These are phyloP conservation scores for Zaprionus davidi DNA, from an alignment of 1,140 invertebrate genomes.

Conservation along the genomic window DNA sequence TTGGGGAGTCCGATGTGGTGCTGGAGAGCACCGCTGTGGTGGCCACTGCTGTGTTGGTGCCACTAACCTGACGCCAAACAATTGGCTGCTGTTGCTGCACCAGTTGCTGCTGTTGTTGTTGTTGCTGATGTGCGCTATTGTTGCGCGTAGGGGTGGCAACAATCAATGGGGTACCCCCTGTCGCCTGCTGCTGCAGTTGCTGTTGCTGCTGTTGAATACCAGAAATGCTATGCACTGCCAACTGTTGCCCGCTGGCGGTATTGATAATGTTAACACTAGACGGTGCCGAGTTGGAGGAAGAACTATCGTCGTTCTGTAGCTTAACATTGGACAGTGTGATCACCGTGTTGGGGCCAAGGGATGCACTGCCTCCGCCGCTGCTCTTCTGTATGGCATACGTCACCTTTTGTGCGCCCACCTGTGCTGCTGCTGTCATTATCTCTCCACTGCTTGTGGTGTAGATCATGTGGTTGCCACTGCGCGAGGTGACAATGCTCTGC, in stretches of 20 bases:
- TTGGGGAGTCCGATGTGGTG: slow-evolving; percentile 57
- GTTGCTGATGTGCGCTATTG: slow-evolving; percentile 64
- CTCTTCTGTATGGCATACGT: slow-evolving; percentile 74
- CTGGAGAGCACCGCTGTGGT: slow-evolving; percentile 69
- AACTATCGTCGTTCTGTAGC: slow-evolving; percentile 65
- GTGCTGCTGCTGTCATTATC: slow-evolving; percentile 54
- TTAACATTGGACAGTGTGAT: slow-evolving; percentile 79
- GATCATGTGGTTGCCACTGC: slow-evolving; percentile 78
- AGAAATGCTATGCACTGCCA: slow-evolving; percentile 78
- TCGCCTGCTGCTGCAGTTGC: slow-evolving; percentile 51
- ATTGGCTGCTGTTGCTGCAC: slow-evolving; percentile 68
- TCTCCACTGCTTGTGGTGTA: slow-evolving; percentile 77
- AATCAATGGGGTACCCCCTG: slow-evolving; percentile 61
- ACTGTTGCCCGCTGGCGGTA: slow-evolving; percentile 75
- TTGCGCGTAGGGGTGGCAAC: slow-evolving; percentile 69
- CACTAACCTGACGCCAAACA: slow-evolving; percentile 78
- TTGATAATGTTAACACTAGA: slow-evolving; percentile 79
- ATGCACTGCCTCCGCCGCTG: slow-evolving; percentile 46
- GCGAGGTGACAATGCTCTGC: slow-evolving; percentile 68
- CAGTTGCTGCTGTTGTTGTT: slow-evolving; percentile 57
- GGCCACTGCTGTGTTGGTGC: slow-evolving; percentile 70
- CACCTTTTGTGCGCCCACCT: slow-evolving; percentile 69
- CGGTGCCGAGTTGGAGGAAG: slow-evolving; percentile 27
- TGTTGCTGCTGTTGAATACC: slow-evolving; percentile 62
- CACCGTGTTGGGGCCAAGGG: slow-evolving; percentile 74